phyloP scores from a whole-genome alignment of 2,113 vertebrate genomes.

The Lutjanus erythropterus region DNA sequence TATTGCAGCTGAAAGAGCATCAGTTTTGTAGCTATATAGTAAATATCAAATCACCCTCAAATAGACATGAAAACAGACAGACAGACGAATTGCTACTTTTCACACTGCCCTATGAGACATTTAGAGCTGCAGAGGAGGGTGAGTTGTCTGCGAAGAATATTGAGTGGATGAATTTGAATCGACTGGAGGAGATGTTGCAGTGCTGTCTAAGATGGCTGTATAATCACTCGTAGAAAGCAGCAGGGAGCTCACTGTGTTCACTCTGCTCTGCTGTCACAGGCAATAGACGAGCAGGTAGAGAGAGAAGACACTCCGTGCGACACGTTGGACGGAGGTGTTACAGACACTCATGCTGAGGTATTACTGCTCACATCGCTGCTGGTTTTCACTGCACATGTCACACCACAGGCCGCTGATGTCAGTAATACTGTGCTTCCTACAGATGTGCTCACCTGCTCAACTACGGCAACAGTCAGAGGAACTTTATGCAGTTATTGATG shows the following conservation, averaged over 20 bases:
- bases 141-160: constrained; percentile 11
- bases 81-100: not conserved
- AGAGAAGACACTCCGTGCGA: constrained; percentile 73
- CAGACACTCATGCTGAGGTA: constrained; percentile 89
- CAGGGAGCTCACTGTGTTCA: constrained; percentile 10
- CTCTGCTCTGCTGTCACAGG: constrained; percentile 70
- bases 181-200: not conserved
- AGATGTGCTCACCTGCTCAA: constrained; percentile 94
- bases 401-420: not conserved
- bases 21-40: not conserved
- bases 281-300: constrained; percentile 89
- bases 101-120: not conserved
- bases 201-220: not conserved
- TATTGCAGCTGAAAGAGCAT: not conserved
- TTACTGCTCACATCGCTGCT: not conserved
- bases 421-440: constrained; percentile 55
- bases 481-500: constrained; percentile 93
- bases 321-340: constrained; percentile 40
- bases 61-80: not conserved
- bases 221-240: not conserved
- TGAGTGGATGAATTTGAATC: not conserved
- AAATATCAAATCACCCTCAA: not conserved
- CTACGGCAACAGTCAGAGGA: constrained; percentile 94
- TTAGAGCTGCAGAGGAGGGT: not conserved
- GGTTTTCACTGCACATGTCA: not conserved